These are phyloP conservation scores for Sebastes ruberrimus DNA, from an alignment of 2,797 vertebrate species.

Conservation along the genomic window DNA sequence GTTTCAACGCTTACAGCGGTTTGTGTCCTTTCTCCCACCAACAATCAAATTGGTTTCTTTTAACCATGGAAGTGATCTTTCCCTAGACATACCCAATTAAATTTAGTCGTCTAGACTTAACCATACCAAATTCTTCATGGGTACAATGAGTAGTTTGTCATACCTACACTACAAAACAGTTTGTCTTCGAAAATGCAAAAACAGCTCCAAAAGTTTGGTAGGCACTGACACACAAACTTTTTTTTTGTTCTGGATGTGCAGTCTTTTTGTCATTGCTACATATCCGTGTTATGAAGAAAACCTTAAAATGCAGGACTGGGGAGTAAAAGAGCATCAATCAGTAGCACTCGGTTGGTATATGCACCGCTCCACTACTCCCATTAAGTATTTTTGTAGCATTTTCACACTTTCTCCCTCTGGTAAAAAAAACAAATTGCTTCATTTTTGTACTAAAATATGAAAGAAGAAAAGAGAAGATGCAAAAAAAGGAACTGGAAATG, in stretches of 20 bases:
- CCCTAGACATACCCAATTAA: background rate
- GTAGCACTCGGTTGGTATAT: background rate
- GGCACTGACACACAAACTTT: background rate
- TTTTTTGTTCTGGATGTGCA: background rate
- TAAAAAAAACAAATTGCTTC: background rate
- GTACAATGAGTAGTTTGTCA: background rate
- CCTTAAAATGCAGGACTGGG: background rate
- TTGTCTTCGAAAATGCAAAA: background rate
- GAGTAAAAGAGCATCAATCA: conserved; percentile 10
- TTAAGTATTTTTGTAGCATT: conserved; percentile 29
- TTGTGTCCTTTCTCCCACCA: background rate
- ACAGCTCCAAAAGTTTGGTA: background rate
- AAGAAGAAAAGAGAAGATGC: background rate
- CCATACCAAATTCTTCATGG: background rate
- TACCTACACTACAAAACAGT: background rate
- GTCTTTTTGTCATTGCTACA: background rate
- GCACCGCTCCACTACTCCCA: background rate
- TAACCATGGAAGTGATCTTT: background rate
- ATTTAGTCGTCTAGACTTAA: background rate
- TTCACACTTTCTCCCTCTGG: conserved; percentile 7
- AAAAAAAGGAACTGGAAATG: conserved; percentile 2
- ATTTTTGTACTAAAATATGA: background rate
- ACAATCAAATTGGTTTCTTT: background rate
- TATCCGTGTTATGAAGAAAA: background rate
- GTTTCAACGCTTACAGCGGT: background rate